Conservation (phyloP, 2,888 invertebrate species). For the Dicranocentrus wangi region DNA sequence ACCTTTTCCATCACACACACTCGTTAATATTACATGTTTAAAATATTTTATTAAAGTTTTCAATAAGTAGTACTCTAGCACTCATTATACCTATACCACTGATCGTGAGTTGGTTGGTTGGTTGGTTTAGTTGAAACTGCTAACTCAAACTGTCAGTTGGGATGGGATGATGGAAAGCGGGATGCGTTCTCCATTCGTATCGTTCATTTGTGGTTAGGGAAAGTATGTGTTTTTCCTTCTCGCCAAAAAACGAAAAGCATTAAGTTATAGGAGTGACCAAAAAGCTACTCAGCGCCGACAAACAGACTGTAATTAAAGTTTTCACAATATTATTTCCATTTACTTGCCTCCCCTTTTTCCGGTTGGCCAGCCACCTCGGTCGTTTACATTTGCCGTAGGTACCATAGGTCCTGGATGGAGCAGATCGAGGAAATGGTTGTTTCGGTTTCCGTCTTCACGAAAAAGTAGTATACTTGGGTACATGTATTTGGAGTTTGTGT, state of each 20-base stretch:
- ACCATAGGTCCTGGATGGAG: too few relatives aligned
- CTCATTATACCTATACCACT: not conserved
- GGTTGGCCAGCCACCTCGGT: too few relatives aligned
- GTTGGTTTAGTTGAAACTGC: not conserved
- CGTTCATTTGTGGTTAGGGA: too few relatives aligned
- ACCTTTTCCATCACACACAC: constrained; percentile 4
- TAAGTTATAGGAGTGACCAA: constrained; percentile 8
- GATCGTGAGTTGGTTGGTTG: not conserved
- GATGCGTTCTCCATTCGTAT: not conserved
- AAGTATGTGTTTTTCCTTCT: not conserved
- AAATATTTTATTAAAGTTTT: not conserved
- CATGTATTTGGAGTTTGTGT: too few relatives aligned
- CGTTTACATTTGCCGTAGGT: too few relatives aligned
- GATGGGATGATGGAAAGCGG: too few relatives aligned
- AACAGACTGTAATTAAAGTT: constrained; percentile 8
- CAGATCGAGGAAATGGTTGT: too few relatives aligned
- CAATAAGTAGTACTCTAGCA: not conserved
- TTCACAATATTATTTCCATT: constrained; percentile 8
- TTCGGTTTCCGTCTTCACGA: too few relatives aligned
- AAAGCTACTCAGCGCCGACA: constrained; percentile 5
- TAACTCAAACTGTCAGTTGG: too few relatives aligned
- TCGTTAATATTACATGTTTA: not conserved
- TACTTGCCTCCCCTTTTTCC: not conserved
- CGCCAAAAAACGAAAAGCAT: not conserved
- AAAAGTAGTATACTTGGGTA: too few relatives aligned